A percentile compares a stretch with the other conserved stretches of the same genome.
Conservation (phyloP, 37 sponge, comb jelly and placozoan genomes). For the Amphimedon queenslandica region DNA sequence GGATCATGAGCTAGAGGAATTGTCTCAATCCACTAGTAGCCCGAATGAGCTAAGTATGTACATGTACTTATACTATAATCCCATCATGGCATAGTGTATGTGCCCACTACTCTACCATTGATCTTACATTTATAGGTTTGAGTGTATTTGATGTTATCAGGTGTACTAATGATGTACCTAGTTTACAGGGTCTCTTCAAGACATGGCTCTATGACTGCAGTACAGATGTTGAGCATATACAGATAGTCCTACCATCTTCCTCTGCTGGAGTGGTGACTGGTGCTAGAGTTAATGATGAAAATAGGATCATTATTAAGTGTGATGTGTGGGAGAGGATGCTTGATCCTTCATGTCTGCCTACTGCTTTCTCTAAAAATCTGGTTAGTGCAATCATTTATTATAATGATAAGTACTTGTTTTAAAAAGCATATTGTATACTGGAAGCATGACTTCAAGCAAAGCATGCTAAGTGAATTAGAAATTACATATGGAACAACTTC, state of each 20-base stretch:
- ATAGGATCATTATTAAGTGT: constrained; percentile 48
- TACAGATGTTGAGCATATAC: constrained; percentile 71
- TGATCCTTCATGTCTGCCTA: constrained; percentile 25
- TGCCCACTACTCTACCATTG: too few species aligned
- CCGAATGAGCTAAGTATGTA: constrained; percentile 27
- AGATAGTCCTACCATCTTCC: constrained; percentile 40
- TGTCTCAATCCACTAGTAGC: constrained; percentile 14
- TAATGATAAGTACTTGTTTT: too few species aligned
- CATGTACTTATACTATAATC: not conserved
- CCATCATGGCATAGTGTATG: too few species aligned
- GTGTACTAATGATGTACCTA: constrained; percentile 48
- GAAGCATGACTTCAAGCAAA: too few species aligned
- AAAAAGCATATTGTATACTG: too few species aligned
- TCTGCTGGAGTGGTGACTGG: not conserved
- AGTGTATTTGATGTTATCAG: constrained; percentile 37
- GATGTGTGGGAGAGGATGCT: constrained; percentile 75
- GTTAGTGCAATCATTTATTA: too few species aligned
- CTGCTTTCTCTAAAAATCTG: constrained; percentile 4
- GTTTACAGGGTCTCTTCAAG: constrained; percentile 52
- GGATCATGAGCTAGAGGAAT: not conserved
- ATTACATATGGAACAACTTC: too few species aligned
- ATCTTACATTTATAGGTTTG: constrained; percentile 34
- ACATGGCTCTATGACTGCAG: constrained; percentile 73
- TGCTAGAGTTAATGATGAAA: too few species aligned
- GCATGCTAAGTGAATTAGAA: too few species aligned